Evolutionary conservation across 2,113 vertebrate genomes (phyloP).

Genomic region (Aplodontia rufa): DNA sequence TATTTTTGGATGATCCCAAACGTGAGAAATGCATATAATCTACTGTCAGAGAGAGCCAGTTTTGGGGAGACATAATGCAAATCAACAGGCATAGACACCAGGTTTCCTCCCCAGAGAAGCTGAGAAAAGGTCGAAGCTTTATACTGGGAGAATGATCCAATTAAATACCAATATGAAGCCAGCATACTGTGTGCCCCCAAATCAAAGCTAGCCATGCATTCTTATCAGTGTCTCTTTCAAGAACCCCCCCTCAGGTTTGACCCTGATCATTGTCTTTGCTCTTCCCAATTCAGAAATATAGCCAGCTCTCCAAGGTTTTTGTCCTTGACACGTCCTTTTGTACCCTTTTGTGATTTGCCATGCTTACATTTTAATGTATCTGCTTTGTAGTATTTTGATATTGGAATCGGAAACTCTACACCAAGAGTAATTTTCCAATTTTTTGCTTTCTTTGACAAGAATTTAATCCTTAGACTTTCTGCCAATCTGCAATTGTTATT

Average conservation of each 20-base stretch:
- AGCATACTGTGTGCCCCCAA: background rate
- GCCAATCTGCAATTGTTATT: slow-evolving; percentile 78
- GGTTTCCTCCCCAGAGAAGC: slow-evolving; percentile 38
- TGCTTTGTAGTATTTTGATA: slow-evolving; percentile 16
- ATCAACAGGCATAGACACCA: background rate
- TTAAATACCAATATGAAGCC: background rate
- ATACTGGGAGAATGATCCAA: background rate
- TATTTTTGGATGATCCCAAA: slow-evolving; percentile 50
- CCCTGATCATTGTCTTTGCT: background rate
- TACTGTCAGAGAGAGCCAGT: background rate
- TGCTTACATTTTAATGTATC: slow-evolving; percentile 2
- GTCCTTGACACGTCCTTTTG: slow-evolving; percentile 22
- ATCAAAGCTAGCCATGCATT: background rate
- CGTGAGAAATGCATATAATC: background rate
- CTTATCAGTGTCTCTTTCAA: slow-evolving; percentile 44
- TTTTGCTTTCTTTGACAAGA: slow-evolving; percentile 78
- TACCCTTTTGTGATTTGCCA: background rate
- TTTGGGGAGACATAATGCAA: slow-evolving; percentile 24
- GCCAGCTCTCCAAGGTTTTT: slow-evolving; percentile 22
- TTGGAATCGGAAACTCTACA: slow-evolving; percentile 77
- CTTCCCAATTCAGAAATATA: slow-evolving; percentile 42
- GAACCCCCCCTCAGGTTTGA: slow-evolving; percentile 11
- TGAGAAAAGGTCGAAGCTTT: slow-evolving; percentile 57
- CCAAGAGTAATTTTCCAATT: slow-evolving; percentile 79
- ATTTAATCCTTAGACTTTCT: slow-evolving; percentile 82